Base-by-base conservation (phyloP, 1,140 invertebrate species). In the Pantala flavescens region DNA sequence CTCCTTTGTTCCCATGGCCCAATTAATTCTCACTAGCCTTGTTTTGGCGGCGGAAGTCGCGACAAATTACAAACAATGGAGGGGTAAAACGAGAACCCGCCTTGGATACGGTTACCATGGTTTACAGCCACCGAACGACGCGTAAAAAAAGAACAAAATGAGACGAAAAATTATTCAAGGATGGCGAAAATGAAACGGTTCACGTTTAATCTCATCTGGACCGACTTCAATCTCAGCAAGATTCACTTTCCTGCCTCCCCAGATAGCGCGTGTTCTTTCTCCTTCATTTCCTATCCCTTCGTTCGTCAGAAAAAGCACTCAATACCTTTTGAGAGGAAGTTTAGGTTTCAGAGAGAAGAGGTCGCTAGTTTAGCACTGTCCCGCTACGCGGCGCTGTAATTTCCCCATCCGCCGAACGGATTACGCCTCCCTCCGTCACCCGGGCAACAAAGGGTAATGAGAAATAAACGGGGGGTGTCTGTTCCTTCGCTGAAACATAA, bases 371-470 rank as follows among this genome's bases (percentile, higher is more conserved):
- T 63, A 3, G 49, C 49, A 5, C 14, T 21, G 49, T 21, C 49
- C n/a, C 49, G 49, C 49, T 16, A 21, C 14, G 49, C n/a, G 12
- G 14, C 49, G 49, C 49, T 63, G 49, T 63, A 63, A 63, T 63
- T 63, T 63, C 49, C 49, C 28, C 49, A 5, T 63, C 49, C 49
- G 1, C 3, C 49, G 49, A 21, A 21, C 49, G 49, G n/a, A 63
- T 63, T 63, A 63, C 49, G 12, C 49, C 43, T 49, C 16, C 43
- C 43, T 1, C 16, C 49, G 49, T 63, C 49, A 63, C n/a, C 49
- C 14, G n/a, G 49, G 49, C 49, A 63, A 63, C 49, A 63, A 63
- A 63, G 49, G 49, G 49, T 63, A 63, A 63, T 63, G 49, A 63
- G 49, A 63, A 63, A 63, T 63, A 63, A 63, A 63, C 49, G 14